Conservation (phyloP, 2,113 vertebrate species). For the Bujurquina vittata region DNA sequence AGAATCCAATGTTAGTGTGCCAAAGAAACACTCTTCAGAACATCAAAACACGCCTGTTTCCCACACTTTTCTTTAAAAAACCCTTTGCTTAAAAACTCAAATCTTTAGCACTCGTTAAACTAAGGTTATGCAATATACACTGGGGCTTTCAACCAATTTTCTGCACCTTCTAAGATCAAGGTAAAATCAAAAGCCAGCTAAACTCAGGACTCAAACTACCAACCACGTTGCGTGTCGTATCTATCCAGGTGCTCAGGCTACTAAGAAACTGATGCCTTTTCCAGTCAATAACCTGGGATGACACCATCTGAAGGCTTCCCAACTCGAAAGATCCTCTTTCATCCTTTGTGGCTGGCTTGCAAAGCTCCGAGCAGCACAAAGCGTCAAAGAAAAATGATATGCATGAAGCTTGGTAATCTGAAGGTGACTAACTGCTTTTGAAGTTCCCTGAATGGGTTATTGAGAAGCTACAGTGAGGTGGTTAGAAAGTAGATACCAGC, state of each 20-base stretch:
- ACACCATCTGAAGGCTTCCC: constrained; percentile 57
- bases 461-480: constrained; percentile 33
- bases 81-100: neutral
- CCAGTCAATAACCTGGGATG: constrained; percentile 61
- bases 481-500: constrained; percentile 47
- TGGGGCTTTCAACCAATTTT: neutral
- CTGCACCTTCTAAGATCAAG: neutral
- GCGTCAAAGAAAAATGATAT: constrained; percentile 70
- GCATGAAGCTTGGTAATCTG: constrained; percentile 62
- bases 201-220: constrained; percentile 13
- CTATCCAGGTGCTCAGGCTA: constrained; percentile 36
- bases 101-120: neutral
- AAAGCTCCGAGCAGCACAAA: constrained; percentile 67
- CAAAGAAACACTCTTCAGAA: neutral
- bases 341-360: constrained; percentile 72
- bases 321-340: constrained; percentile 73
- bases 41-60: neutral
- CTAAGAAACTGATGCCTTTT: constrained; percentile 57
- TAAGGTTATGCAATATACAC: neutral
- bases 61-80: neutral
- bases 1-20: neutral
- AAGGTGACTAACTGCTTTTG: constrained; percentile 76
- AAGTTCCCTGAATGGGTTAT: constrained; percentile 52
- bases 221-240: neutral
- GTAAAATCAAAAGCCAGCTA: constrained; percentile 18